Percentiles rank a stretch among this genome's conserved stretches.
phyloP scores from a whole-genome alignment of 2,113 vertebrate species.

The Suricata suricatta region DNA sequence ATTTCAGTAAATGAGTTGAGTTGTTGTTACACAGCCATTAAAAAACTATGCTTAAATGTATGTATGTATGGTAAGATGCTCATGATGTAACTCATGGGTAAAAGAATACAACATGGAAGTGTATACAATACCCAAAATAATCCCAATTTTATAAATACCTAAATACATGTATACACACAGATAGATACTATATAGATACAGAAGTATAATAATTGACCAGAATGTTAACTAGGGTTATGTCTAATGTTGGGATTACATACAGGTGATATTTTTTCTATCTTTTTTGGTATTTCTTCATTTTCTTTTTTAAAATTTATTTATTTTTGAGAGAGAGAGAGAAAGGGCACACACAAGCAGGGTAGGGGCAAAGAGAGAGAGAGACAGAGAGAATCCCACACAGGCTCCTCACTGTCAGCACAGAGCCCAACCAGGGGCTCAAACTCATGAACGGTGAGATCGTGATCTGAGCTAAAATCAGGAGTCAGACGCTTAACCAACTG shows the following conservation, averaged over 20 bases:
- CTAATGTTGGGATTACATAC: background rate
- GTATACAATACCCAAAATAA: background rate
- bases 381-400: too few relatives aligned
- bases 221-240: background rate
- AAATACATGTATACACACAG: background rate
- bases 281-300: background rate
- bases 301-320: background rate
- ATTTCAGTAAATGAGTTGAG: background rate
- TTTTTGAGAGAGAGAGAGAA: too few relatives aligned
- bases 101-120: background rate
- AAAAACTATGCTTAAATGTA: background rate
- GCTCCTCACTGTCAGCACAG: too few relatives aligned
- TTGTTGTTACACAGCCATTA: background rate
- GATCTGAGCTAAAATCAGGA: too few relatives aligned
- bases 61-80: background rate
- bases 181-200: background rate
- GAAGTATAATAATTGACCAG: background rate
- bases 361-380: too few relatives aligned
- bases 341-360: too few relatives aligned
- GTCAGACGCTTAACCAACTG: too few relatives aligned
- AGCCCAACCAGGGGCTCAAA: too few relatives aligned
- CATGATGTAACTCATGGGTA: background rate
- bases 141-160: background rate
- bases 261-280: background rate
- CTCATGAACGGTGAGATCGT: too few relatives aligned